Evolutionary conservation across 2,113 vertebrate genomes (phyloP).

Genomic region (Genyomyrus donnyi): DNA sequence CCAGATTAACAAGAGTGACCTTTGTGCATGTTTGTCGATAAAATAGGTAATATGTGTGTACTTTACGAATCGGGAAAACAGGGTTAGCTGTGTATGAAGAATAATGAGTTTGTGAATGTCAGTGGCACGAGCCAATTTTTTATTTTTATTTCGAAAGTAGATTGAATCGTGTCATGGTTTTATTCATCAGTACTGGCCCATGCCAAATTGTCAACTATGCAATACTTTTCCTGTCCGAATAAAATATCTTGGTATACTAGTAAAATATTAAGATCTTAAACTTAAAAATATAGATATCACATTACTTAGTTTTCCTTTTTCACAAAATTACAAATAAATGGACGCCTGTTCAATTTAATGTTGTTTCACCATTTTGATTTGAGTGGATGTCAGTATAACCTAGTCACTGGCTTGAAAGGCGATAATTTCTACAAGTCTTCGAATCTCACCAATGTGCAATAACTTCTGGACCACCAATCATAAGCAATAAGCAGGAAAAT

Average conservation of each 20-base stretch:
- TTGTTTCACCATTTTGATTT: not conserved
- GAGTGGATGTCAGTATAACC: not conserved
- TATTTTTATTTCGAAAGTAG: not conserved
- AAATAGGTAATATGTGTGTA: not conserved
- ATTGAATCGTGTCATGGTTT: not conserved
- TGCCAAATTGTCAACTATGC: too few relatives aligned
- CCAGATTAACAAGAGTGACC: not conserved
- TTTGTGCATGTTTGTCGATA: not conserved
- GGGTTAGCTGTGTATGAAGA: not conserved
- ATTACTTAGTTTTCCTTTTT: not conserved
- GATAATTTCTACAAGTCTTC: not conserved
- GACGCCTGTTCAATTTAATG: not conserved
- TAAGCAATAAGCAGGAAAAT: not conserved
- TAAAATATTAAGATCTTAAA: not conserved
- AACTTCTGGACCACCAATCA: not conserved
- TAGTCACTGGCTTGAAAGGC: not conserved
- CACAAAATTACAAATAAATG: not conserved
- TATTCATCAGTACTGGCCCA: not conserved
- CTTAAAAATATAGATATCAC: not conserved
- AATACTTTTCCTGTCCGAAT: not conserved
- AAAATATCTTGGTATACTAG: not conserved
- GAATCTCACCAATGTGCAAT: not conserved
- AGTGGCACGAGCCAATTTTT: not conserved
- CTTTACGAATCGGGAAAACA: not conserved
- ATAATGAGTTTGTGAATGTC: not conserved